Evolutionary conservation across 1,140 invertebrate species (phyloP), one percentile per base, ranked within the genome.

Genomic region (Octopus bimaculoides): DNA sequence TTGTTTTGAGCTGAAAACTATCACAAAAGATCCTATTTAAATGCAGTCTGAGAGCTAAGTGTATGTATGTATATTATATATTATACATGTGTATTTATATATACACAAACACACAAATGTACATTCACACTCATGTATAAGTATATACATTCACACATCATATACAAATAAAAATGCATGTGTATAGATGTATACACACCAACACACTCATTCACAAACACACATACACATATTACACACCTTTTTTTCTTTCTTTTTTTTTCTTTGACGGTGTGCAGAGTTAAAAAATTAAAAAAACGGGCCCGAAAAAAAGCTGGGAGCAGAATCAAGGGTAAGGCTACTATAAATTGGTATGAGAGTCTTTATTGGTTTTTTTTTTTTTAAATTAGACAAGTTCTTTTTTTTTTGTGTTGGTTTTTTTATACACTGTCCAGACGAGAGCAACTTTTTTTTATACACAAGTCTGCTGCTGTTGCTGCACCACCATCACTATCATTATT

Each of bases 381-480:
- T 6, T n/a, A 14, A 71, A n/a, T 71, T 71, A n/a, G 9, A 14
- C 5, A n/a, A 5, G 17, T 71, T 71, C 26, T 5, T 71, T 71
- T 71, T 69, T 69, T 71, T 9, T 71, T 14, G 5, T 71, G 8
- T 71, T 71, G 66, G 17, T 71, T 71, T 71, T 71, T 71, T 71
- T 71, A n/a, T 71, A 71, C 66, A 71, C 66, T 71, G 66, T 71
- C 66, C 66, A 71, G 66, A 71, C 66, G 17, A 71, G 66, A 71
- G 26, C 6, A 6, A 71, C 66, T 71, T 71, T 71, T 61, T 9
- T 61, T 61, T 61, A 9, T 61, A 12, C 17, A 61, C 9, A 17
- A 61, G 56, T 12, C 9, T 9, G 56, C 9, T 61, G 9, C 56
- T 61, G 9, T 61, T 61, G 9, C 17, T 61, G 9, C 14, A n/a